Percentiles rank a stretch among this genome's conserved stretches.
Conservation (phyloP, 1,140 invertebrate species). For the Bathynomus jamesi region DNA sequence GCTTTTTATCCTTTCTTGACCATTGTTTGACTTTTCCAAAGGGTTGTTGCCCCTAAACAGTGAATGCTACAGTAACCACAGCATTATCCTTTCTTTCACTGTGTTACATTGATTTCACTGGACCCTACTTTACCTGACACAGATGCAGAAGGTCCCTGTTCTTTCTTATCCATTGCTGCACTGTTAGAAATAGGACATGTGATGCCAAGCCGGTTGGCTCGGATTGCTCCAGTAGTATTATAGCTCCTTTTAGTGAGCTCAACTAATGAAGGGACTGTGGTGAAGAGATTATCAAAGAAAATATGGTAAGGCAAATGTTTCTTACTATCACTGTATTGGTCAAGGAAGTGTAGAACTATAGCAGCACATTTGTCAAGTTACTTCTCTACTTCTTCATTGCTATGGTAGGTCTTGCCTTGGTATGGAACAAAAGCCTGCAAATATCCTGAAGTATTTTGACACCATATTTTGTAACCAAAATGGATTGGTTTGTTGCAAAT, state of each 20-base stretch:
- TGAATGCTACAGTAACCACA: conserved; percentile 10
- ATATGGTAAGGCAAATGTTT: conserved; percentile 15
- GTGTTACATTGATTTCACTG: conserved; percentile 7
- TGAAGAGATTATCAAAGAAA: conserved; percentile 23
- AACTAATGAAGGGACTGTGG: conserved; percentile 9
- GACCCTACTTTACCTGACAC: conserved; percentile 6
- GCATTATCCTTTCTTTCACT: conserved; percentile 10
- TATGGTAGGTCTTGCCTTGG: too few species aligned
- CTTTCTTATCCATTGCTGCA: conserved; percentile 13
- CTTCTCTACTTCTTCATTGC: too few species aligned
- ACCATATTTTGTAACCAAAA: too few species aligned
- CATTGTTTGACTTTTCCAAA: too few species aligned
- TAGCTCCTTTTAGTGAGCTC: conserved; percentile 18
- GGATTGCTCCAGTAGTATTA: conserved; percentile 13
- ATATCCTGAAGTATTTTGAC: too few species aligned
- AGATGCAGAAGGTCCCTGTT: background rate
- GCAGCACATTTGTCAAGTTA: too few species aligned
- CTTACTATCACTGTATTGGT: too few species aligned
- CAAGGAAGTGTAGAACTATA: too few species aligned
- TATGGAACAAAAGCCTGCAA: too few species aligned
- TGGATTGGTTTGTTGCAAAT: too few species aligned
- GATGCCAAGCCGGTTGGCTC: conserved; percentile 9
- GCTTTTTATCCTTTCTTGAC: too few species aligned
- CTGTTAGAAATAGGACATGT: conserved; percentile 7
- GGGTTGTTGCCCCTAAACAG: too few species aligned